These are phyloP conservation scores for Marasmarcha lunaedactyla DNA, from an alignment of 2,888 invertebrate genomes.

Conservation along the genomic window DNA sequence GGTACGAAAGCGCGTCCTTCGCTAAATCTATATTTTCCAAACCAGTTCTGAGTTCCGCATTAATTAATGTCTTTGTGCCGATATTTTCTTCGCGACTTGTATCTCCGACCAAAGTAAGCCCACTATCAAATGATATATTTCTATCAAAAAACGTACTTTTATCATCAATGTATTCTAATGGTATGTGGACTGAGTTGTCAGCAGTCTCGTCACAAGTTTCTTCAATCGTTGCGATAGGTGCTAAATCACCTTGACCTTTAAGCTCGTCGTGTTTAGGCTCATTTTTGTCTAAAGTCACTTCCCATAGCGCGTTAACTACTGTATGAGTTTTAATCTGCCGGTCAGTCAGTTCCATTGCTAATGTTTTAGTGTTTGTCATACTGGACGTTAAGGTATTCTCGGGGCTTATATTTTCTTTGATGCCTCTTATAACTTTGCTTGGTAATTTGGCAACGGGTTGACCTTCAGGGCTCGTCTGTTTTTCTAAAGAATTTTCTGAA, in stretches of 20 bases:
- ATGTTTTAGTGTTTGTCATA: slow-evolving; percentile 45
- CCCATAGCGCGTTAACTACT: slow-evolving; percentile 29
- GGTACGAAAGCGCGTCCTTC: slow-evolving; percentile 52
- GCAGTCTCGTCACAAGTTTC: slow-evolving; percentile 43
- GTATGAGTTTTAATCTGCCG: slow-evolving; percentile 33
- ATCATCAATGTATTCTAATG: slow-evolving; percentile 32
- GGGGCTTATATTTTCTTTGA: slow-evolving; percentile 74
- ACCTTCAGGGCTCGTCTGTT: slow-evolving; percentile 49
- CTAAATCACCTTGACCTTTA: slow-evolving; percentile 34
- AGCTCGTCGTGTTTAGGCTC: slow-evolving; percentile 30
- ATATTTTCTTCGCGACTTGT: slow-evolving; percentile 13
- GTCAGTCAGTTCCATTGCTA: slow-evolving; percentile 42
- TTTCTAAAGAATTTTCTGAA: slow-evolving; percentile 51
- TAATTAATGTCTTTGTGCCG: slow-evolving; percentile 9
- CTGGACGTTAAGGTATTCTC: slow-evolving; percentile 68
- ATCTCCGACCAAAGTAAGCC: slow-evolving; percentile 19
- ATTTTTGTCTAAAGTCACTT: slow-evolving; percentile 26
- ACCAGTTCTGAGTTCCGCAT: slow-evolving; percentile 17
- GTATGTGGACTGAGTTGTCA: slow-evolving; percentile 29
- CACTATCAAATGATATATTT: slow-evolving; percentile 19
- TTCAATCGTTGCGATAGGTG: slow-evolving; percentile 56
- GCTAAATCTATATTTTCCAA: slow-evolving; percentile 43
- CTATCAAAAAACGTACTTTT: slow-evolving; percentile 19
- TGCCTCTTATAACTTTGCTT: slow-evolving; percentile 66
- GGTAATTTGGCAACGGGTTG: slow-evolving; percentile 62